These are phyloP conservation scores for Varroa destructor DNA, from an alignment of 1,140 invertebrate genomes.

Conservation along the genomic window DNA sequence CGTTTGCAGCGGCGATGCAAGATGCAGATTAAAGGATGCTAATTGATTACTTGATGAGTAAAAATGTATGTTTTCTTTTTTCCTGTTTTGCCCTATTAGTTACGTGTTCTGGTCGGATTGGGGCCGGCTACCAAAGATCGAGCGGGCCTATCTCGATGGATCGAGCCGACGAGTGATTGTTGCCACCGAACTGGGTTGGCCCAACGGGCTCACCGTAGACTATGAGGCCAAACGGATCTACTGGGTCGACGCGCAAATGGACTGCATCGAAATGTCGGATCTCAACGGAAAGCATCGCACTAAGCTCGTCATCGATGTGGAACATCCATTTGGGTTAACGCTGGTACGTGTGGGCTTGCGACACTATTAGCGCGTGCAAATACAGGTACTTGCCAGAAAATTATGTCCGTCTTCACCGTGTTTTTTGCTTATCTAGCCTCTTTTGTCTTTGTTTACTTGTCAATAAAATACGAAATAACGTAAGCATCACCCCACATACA, in stretches of 20 bases:
- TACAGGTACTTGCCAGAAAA: no score
- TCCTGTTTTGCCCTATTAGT: constrained; percentile 28
- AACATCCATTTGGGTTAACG: constrained; percentile 61
- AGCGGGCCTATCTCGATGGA: constrained; percentile 44
- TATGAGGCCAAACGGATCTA: constrained; percentile 39
- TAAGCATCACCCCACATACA: no score
- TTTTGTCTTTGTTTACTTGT: no score
- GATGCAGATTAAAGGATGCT: no score
- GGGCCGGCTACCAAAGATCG: constrained; percentile 44
- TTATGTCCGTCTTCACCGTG: no score
- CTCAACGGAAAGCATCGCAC: constrained; percentile 43
- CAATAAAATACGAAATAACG: no score
- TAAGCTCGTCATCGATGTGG: constrained; percentile 43
- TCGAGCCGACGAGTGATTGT: constrained; percentile 42
- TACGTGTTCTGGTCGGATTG: constrained; percentile 45
- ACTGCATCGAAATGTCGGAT: constrained; percentile 46
- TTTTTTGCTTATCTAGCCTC: no score
- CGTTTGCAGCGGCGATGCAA: no score
- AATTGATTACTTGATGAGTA: no score
- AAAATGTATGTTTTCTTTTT: no score
- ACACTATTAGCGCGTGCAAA: background rate
- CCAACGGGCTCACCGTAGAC: constrained; percentile 43
- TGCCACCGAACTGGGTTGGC: constrained; percentile 41
- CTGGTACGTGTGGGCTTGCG: constrained; percentile 43
- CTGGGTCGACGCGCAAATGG: constrained; percentile 41